A percentile compares a stretch with the other conserved stretches of the same genome.
phyloP scores from a whole-genome alignment of 1,140 invertebrate species.

The Caenorhabditis latens region DNA sequence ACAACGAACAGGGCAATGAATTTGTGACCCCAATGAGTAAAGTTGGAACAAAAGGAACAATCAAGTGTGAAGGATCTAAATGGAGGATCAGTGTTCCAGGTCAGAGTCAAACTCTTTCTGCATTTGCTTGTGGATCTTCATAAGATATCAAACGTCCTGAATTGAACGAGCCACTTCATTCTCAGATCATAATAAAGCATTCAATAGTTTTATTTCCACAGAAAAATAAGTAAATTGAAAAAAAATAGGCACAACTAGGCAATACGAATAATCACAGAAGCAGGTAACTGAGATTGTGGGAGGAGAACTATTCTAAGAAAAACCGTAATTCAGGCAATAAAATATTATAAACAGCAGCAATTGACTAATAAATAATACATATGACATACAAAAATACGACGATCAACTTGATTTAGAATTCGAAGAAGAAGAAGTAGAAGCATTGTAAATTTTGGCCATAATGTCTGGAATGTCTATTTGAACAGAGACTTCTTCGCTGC shows the following conservation, averaged over 20 bases:
- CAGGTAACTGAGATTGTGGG: neutral
- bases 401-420: neutral
- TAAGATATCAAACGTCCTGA: neutral
- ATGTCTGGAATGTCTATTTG: conserved; percentile 27
- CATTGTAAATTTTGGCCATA: neutral
- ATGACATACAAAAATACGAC: neutral
- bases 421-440: neutral
- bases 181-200: too few relatives aligned
- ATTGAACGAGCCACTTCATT: neutral
- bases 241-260: neutral
- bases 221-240: neutral
- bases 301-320: neutral
- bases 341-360: neutral
- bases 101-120: conserved; percentile 34
- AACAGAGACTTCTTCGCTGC: conserved; percentile 8
- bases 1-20: conserved; percentile 24
- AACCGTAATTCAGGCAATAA: neutral
- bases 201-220: neutral
- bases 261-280: conserved; percentile 15
- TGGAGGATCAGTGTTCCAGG: conserved; percentile 36
- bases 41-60: conserved; percentile 14
- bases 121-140: conserved; percentile 12
- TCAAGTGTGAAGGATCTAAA: conserved; percentile 38
- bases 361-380: neutral
- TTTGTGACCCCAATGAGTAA: conserved; percentile 44